Conservation (phyloP, 2,888 invertebrate species). For the Ochlodes sylvanus region DNA sequence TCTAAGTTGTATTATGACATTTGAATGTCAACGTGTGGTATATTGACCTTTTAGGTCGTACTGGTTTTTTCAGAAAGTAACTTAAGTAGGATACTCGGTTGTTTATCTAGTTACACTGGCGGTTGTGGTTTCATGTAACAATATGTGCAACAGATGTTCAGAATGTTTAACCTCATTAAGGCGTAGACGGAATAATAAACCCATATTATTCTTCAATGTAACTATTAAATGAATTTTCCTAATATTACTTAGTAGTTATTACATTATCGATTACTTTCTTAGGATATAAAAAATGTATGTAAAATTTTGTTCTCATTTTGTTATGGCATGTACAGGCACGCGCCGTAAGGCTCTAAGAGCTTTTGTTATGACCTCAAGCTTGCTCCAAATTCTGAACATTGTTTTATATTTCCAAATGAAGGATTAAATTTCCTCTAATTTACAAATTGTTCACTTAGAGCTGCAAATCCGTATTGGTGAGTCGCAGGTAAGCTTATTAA, state of each 20-base stretch:
- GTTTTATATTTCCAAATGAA: no score
- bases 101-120: conserved; percentile 25
- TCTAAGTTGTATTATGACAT: not conserved
- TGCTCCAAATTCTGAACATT: conserved; percentile 49
- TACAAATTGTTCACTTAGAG: not conserved
- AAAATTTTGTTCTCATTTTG: conserved; percentile 64
- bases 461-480: conserved; percentile 8
- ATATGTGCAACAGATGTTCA: conserved; percentile 34
- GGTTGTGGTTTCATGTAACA: conserved; percentile 33
- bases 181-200: no score
- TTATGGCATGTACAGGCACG: conserved; percentile 53
- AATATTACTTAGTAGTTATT: no score
- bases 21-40: conserved; percentile 7
- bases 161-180: conserved; percentile 23
- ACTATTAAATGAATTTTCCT: no score
- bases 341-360: conserved; percentile 65
- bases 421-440: not conserved
- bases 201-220: conserved; percentile 1
- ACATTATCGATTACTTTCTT: no score
- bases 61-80: conserved; percentile 21
- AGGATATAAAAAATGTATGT: not conserved
- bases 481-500: conserved; percentile 18
- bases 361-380: conserved; percentile 71
- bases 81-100: conserved; percentile 16
- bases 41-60: not conserved